Conservation (phyloP, 1,140 invertebrate genomes). For the Oryzaephilus surinamensis region DNA sequence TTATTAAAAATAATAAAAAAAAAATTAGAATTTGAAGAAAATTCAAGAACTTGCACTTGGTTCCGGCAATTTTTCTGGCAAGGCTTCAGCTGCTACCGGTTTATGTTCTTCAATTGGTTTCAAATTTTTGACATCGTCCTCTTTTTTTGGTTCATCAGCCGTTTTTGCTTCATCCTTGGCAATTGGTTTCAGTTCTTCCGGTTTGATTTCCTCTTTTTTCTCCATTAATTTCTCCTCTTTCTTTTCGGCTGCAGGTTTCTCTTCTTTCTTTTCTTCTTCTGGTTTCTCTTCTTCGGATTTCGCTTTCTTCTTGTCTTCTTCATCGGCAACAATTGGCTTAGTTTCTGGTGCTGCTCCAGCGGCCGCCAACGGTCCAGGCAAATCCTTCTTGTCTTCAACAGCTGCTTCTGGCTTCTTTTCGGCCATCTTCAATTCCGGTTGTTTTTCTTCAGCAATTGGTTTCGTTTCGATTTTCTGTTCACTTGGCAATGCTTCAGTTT, state of each 20-base stretch:
- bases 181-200: conserved; percentile 9
- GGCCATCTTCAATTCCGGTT: conserved; percentile 19
- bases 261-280: conserved; percentile 4
- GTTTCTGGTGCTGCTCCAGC: neutral
- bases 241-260: conserved; percentile 9
- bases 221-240: too few species aligned
- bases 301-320: conserved; percentile 21
- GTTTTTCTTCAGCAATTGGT: conserved; percentile 22
- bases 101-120: conserved; percentile 18
- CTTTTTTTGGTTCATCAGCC: conserved; percentile 12
- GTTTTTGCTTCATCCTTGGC: conserved; percentile 8
- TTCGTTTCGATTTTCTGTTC: conserved; percentile 26
- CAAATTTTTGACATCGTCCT: conserved; percentile 20
- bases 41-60: conserved; percentile 29
- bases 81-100: conserved; percentile 22
- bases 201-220: conserved; percentile 5
- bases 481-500: conserved; percentile 16
- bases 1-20: neutral
- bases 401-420: conserved; percentile 3
- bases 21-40: conserved; percentile 3
- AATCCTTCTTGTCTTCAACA: conserved; percentile 9
- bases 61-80: conserved; percentile 23
- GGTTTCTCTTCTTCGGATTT: conserved; percentile 22
- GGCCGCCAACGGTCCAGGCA: too few species aligned
- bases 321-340: neutral